Evolutionary conservation across 2,113 vertebrate genomes (phyloP).

Genomic region (Lethenteron reissneri): DNA sequence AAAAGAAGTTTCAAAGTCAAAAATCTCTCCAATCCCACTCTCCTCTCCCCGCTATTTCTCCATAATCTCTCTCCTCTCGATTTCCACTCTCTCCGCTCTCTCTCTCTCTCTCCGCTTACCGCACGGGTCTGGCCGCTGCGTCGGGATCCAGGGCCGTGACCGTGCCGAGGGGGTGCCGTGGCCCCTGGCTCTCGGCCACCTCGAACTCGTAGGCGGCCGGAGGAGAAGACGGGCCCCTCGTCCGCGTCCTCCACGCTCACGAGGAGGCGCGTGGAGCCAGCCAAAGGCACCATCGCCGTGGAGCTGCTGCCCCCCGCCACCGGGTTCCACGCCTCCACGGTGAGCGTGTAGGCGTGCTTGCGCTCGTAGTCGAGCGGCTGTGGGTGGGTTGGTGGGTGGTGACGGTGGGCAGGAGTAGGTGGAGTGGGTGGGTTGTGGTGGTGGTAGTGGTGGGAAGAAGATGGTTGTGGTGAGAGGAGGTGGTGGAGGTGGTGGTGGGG

Average conservation of each 20-base stretch:
- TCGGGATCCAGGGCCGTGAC: constrained; percentile 49
- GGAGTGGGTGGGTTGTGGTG: too few species aligned
- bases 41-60: too few species aligned
- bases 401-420: too few species aligned
- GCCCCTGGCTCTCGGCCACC: constrained; percentile 43
- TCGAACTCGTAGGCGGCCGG: constrained; percentile 38
- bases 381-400: not conserved
- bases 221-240: constrained; percentile 49
- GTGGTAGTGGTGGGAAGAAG: too few species aligned
- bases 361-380: constrained; percentile 58
- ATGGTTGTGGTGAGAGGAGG: too few species aligned
- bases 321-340: constrained; percentile 59
- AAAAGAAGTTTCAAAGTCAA: too few species aligned
- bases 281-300: constrained; percentile 44
- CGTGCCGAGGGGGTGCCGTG: constrained; percentile 23
- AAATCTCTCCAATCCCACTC: too few species aligned
- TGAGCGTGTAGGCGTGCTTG: constrained; percentile 46
- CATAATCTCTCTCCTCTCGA: too few species aligned
- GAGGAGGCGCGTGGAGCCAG: constrained; percentile 41
- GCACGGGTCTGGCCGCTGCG: constrained; percentile 45
- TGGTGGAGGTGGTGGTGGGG: too few species aligned
- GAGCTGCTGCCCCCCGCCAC: constrained; percentile 41
- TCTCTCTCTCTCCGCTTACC: constrained; percentile 23
- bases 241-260: constrained; percentile 51
- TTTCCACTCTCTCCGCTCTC: not conserved